These are phyloP conservation scores for Triplophysa siluroides DNA, from an alignment of 2,113 vertebrate genomes.

Conservation along the genomic window DNA sequence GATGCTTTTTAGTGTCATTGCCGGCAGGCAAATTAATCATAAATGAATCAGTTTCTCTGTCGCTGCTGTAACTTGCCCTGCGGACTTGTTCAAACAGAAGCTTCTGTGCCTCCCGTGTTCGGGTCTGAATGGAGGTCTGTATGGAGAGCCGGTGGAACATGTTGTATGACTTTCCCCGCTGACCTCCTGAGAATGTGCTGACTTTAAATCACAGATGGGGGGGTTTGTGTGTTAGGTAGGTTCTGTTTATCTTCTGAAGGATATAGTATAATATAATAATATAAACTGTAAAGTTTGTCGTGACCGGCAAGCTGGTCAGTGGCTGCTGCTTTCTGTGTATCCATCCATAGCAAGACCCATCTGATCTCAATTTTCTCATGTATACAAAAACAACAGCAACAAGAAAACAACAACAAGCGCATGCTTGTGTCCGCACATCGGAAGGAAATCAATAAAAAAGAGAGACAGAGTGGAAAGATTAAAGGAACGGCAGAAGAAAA, in stretches of 20 bases:
- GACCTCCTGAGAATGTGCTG: slow-evolving; percentile 65
- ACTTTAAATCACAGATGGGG: slow-evolving; percentile 65
- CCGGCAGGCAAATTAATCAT: slow-evolving; percentile 32
- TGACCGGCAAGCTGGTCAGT: slow-evolving; percentile 24
- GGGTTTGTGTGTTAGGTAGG: slow-evolving; percentile 51
- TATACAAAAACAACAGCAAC: slow-evolving; percentile 57
- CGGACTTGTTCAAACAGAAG: slow-evolving; percentile 52
- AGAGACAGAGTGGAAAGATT: slow-evolving; percentile 59
- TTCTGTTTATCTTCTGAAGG: slow-evolving; percentile 63
- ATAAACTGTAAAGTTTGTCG: slow-evolving; percentile 46
- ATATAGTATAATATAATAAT: slow-evolving; percentile 63
- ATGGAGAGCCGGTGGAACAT: slow-evolving; percentile 57
- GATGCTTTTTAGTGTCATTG: slow-evolving; percentile 30
- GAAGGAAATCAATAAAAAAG: slow-evolving; percentile 72
- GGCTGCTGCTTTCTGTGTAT: slow-evolving; percentile 18
- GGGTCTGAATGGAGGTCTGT: slow-evolving; percentile 67
- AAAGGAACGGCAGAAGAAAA: slow-evolving; percentile 55
- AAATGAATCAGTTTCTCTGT: slow-evolving; percentile 57
- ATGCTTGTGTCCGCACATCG: slow-evolving; percentile 67
- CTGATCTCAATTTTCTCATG: slow-evolving; percentile 74
- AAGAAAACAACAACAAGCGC: slow-evolving; percentile 65
- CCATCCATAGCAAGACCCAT: slow-evolving; percentile 59
- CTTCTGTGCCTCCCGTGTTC: slow-evolving; percentile 63
- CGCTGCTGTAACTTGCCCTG: slow-evolving; percentile 50
- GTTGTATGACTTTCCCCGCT: slow-evolving; percentile 59